phyloP scores from a whole-genome alignment of 2,797 vertebrate species.

The Epinephelus malabaricus region DNA sequence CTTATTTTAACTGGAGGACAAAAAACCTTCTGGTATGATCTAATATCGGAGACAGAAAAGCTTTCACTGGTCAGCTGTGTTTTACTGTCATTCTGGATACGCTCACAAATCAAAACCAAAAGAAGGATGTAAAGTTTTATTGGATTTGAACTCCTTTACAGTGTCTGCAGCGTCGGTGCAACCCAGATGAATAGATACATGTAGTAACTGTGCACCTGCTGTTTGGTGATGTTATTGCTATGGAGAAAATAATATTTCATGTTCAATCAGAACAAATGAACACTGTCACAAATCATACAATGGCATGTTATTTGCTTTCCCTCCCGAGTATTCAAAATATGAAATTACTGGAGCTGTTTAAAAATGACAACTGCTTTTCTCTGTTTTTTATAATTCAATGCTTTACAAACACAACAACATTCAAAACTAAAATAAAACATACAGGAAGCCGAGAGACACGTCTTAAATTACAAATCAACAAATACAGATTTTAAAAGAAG shows the following conservation, averaged over 20 bases:
- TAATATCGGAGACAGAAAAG: no score
- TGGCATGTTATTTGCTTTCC: background rate
- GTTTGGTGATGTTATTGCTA: conserved; percentile 35
- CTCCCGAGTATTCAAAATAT: conserved; percentile 13
- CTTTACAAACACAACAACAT: conserved; percentile 16
- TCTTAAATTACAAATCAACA: conserved; percentile 37
- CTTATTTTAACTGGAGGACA: no score
- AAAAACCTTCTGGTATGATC: no score
- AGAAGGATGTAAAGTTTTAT: conserved; percentile 25
- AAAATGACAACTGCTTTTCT: conserved; percentile 6
- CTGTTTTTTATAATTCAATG: background rate
- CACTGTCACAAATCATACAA: background rate
- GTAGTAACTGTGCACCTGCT: background rate
- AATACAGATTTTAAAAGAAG: background rate
- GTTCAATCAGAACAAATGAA: conserved; percentile 9
- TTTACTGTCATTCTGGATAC: background rate
- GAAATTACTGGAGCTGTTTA: conserved; percentile 39
- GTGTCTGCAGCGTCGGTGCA: conserved; percentile 26
- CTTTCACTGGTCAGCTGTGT: background rate
- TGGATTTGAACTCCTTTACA: conserved; percentile 24
- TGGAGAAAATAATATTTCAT: conserved; percentile 12
- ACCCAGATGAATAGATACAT: conserved; percentile 6
- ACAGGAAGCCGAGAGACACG: background rate
- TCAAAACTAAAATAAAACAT: background rate
- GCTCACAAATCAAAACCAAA: background rate